phyloP scores from a whole-genome alignment of 2,113 vertebrate species.

The Vulpes lagopus region DNA sequence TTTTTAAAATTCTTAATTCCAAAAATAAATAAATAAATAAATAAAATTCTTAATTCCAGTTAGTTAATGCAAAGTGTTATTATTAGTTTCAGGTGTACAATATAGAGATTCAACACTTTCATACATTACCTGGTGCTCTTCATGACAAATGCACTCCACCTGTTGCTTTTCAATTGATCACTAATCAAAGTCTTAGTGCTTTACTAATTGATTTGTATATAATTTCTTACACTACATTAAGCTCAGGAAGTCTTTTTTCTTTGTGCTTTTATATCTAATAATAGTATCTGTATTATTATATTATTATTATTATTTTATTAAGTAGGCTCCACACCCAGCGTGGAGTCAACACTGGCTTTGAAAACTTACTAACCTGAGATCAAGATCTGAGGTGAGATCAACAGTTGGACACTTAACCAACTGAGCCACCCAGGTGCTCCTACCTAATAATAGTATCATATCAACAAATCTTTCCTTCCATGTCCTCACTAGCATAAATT shows the following conservation, averaged over 20 bases:
- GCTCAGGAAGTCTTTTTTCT: conserved; percentile 17
- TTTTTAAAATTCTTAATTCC: neutral
- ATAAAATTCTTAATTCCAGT: neutral
- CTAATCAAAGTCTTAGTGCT: conserved; percentile 31
- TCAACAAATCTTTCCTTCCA: neutral
- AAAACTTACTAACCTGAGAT: neutral
- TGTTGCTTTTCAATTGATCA: neutral
- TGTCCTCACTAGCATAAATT: neutral
- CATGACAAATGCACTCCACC: neutral
- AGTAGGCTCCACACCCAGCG: neutral
- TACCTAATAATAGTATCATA: conserved; percentile 20
- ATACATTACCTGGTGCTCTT: too few species aligned
- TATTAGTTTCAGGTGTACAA: neutral
- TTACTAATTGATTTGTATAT: conserved; percentile 34
- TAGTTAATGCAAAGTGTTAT: neutral
- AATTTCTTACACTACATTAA: conserved; percentile 57
- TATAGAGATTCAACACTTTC: neutral
- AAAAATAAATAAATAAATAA: too few species aligned
- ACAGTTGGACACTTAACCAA: neutral
- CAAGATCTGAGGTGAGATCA: neutral
- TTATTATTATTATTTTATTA: neutral
- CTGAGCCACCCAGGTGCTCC: neutral
- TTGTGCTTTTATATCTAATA: conserved; percentile 49
- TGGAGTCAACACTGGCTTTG: neutral
- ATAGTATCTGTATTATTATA: neutral